Percentiles rank a stretch among this genome's conserved stretches.
phyloP scores from a whole-genome alignment of 1,140 invertebrate genomes.

The Bombus turneri region DNA sequence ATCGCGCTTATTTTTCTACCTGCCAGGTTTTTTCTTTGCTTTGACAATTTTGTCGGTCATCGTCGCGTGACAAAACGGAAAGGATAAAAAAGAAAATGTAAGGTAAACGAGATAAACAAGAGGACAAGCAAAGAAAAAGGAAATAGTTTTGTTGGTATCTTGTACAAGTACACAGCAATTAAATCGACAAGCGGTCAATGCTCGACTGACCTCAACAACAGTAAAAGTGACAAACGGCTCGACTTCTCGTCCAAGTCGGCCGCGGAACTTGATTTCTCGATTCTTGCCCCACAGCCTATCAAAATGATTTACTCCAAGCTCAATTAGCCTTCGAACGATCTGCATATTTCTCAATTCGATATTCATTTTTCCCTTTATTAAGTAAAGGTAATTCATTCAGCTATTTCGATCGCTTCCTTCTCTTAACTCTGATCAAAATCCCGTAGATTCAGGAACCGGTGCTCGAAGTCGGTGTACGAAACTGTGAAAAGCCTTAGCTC shows the following conservation, averaged over 20 bases:
- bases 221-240: constrained; percentile 77
- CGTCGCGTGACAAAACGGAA: background rate
- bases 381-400: too few species aligned
- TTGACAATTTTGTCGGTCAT: background rate
- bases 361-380: background rate
- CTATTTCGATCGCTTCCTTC: background rate
- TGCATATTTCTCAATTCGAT: background rate
- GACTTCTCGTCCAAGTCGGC: constrained; percentile 51
- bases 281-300: constrained; percentile 47
- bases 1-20: background rate
- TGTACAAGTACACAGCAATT: constrained; percentile 47
- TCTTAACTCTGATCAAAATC: too few species aligned
- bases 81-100: background rate
- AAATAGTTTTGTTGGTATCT: constrained; percentile 30
- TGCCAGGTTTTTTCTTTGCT: background rate
- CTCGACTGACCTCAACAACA: constrained; percentile 79
- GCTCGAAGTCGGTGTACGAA: constrained; percentile 5
- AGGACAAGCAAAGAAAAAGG: background rate
- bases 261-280: constrained; percentile 57
- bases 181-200: constrained; percentile 76
- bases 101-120: background rate
- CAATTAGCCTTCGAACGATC: constrained; percentile 29
- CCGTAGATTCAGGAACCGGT: background rate
- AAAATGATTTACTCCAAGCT: constrained; percentile 22
- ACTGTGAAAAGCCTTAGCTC: constrained; percentile 34